Conservation (phyloP, 2,113 vertebrate genomes). For the Gasterosteus nipponicus region DNA sequence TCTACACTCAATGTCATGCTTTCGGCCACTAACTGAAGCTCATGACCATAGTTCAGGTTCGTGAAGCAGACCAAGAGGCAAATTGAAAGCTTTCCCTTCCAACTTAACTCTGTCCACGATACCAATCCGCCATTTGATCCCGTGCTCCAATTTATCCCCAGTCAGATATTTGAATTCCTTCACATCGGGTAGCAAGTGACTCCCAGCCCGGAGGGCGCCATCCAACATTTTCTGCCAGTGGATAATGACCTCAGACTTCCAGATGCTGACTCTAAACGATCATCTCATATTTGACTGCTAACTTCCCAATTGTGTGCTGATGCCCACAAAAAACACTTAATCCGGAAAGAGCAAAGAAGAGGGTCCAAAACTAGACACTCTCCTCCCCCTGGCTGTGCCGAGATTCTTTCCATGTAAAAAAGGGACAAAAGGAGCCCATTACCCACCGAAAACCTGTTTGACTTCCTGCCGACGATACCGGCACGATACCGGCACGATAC, state of each 20-base stretch:
- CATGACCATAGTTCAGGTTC: neutral
- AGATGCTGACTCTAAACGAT: neutral
- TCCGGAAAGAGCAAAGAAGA: neutral
- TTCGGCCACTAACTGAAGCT: neutral
- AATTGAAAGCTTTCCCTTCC: neutral
- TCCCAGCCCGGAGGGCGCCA: neutral
- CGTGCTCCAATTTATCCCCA: neutral
- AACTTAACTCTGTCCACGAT: neutral
- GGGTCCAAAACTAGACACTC: neutral
- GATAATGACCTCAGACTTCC: neutral
- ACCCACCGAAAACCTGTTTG: no score
- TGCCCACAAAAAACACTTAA: conserved; percentile 15
- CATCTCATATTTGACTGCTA: conserved; percentile 6
- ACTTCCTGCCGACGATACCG: no score
- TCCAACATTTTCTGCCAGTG: neutral
- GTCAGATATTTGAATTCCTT: neutral
- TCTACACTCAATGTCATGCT: neutral
- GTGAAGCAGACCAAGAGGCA: neutral
- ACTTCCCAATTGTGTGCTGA: neutral
- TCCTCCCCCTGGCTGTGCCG: neutral
- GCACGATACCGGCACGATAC: no score
- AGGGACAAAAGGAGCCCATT: no score
- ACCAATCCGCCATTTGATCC: neutral
- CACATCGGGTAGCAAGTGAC: neutral
- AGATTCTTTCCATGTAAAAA: conserved; percentile 17